Conservation (phyloP, 2,113 vertebrate species). For the Pygathrix nemaeus region DNA sequence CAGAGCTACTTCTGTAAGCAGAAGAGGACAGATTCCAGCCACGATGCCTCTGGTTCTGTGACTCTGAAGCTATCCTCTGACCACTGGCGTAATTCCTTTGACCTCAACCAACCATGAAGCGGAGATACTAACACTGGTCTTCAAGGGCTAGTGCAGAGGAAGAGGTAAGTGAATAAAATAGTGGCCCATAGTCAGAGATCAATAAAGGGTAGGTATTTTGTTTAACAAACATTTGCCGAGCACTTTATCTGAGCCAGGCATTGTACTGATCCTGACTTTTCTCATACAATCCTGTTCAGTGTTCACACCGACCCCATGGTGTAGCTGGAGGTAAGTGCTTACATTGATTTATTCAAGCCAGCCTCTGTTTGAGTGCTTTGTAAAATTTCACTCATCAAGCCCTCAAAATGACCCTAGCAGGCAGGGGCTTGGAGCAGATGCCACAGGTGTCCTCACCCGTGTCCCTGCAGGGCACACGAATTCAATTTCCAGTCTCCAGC, state of each 20-base stretch:
- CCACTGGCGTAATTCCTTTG: background rate
- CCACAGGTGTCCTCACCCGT: fast-evolving
- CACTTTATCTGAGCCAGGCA: background rate
- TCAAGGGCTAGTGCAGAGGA: background rate
- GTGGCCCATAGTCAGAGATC: background rate
- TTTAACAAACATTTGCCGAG: background rate
- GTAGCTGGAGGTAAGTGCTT: fast-evolving
- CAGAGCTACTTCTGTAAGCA: background rate
- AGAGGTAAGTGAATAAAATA: background rate
- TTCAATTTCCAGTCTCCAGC: background rate
- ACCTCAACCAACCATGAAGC: background rate
- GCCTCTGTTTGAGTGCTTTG: background rate
- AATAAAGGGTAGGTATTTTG: background rate
- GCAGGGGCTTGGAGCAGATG: background rate
- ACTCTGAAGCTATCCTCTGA: background rate
- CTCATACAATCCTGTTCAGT: fast-evolving
- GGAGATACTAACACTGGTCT: background rate
- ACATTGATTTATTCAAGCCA: background rate
- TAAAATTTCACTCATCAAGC: background rate
- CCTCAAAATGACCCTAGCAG: background rate
- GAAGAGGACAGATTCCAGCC: background rate
- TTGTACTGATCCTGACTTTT: background rate
- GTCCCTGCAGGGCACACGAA: too few species aligned
- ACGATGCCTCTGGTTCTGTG: fast-evolving
- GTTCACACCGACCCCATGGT: fast-evolving